Conservation (phyloP, 2,113 vertebrate genomes). For the Eurystomus gularis region DNA sequence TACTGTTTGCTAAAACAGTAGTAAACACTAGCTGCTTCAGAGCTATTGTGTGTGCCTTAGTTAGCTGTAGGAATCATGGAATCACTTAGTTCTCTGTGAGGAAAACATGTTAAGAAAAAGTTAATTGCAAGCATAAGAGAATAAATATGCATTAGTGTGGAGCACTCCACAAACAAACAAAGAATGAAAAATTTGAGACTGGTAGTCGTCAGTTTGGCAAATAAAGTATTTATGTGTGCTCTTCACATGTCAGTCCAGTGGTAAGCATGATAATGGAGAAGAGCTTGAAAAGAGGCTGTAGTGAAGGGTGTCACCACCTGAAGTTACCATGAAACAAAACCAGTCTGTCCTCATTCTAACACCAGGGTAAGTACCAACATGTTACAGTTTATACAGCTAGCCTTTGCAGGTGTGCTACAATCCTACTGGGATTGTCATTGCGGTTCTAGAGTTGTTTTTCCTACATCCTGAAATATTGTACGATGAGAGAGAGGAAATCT, state of each 20-base stretch:
- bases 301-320: not conserved
- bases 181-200: too few species aligned
- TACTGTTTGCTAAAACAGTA: not conserved
- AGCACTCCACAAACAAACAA: not conserved
- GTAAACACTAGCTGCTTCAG: not conserved
- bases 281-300: not conserved
- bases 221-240: too few species aligned
- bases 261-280: not conserved
- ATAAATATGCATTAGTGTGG: not conserved
- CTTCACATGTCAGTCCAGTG: not conserved
- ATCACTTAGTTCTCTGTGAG: not conserved
- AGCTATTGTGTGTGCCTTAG: not conserved
- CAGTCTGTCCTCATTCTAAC: not conserved
- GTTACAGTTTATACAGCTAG: accelerated
- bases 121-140: not conserved
- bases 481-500: not conserved
- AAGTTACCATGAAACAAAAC: not conserved
- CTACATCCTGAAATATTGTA: not conserved
- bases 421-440: not conserved
- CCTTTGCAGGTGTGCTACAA: not conserved
- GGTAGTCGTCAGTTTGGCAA: too few species aligned
- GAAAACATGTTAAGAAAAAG: not conserved
- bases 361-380: accelerated
- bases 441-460: not conserved
- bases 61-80: not conserved